Conservation (phyloP, 1,140 invertebrate genomes). For the Eulimnadia texana region DNA sequence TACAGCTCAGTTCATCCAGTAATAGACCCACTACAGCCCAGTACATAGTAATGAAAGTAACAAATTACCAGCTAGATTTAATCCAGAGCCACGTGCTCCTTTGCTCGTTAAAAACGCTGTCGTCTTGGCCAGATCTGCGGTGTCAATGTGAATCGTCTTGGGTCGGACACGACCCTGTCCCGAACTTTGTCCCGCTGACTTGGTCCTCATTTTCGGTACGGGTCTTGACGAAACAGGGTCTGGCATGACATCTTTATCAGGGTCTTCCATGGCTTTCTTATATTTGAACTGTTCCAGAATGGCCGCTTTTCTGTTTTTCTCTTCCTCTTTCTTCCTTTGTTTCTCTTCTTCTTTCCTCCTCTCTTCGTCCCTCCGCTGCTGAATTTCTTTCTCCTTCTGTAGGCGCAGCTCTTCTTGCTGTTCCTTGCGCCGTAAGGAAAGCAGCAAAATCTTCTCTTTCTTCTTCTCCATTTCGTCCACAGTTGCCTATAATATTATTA, state of each 20-base stretch:
- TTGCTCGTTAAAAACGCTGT: conserved; percentile 34
- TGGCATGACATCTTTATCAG: conserved; percentile 41
- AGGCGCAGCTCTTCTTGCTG: conserved; percentile 74
- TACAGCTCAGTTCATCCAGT: too few species aligned
- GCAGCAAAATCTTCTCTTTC: conserved; percentile 72
- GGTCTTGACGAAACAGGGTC: conserved; percentile 25
- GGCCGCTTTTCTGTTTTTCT: conserved; percentile 61
- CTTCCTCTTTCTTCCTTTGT: conserved; percentile 75
- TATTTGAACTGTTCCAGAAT: conserved; percentile 90
- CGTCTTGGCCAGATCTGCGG: conserved; percentile 32
- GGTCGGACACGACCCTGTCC: conserved; percentile 51
- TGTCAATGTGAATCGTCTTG: conserved; percentile 76
- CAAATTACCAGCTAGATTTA: conserved; percentile 51
- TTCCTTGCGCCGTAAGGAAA: conserved; percentile 70
- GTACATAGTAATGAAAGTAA: neutral
- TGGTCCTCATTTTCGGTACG: conserved; percentile 21
- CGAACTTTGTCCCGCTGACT: conserved; percentile 18
- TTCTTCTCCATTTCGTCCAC: conserved; percentile 79
- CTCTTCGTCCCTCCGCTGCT: conserved; percentile 56
- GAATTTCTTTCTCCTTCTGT: conserved; percentile 68
- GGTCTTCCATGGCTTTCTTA: conserved; percentile 84
- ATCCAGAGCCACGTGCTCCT: conserved; percentile 62
- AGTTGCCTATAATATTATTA: conserved; percentile 40
- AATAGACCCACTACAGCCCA: too few species aligned
- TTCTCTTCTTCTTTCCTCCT: conserved; percentile 72